These are phyloP conservation scores for Caenorhabditis drosophilae DNA, from an alignment of 2,888 invertebrate species.

Conservation along the genomic window DNA sequence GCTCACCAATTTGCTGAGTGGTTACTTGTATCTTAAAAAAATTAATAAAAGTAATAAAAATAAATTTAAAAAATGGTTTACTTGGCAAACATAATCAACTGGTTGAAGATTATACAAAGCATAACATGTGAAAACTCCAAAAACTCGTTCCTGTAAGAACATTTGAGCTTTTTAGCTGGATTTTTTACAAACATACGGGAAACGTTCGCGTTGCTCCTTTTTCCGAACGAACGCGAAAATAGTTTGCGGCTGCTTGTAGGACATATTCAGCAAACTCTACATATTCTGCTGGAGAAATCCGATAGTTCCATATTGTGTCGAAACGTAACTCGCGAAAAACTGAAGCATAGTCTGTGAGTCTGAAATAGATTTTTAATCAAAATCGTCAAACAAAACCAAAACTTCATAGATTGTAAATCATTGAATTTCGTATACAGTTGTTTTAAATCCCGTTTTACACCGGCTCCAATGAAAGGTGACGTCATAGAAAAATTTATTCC, in stretches of 20 bases:
- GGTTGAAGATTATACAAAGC: slow-evolving; percentile 46
- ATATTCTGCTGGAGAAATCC: slow-evolving; percentile 39
- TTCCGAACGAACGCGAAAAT: too few species aligned
- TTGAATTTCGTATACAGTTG: slow-evolving; percentile 25
- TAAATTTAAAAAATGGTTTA: slow-evolving; percentile 4
- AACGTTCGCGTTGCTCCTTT: too few species aligned
- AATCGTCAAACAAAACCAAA: slow-evolving; percentile 4
- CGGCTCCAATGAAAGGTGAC: slow-evolving; percentile 22
- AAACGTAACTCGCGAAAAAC: slow-evolving; percentile 33
- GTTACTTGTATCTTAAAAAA: slow-evolving; percentile 37
- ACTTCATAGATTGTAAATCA: slow-evolving; percentile 13
- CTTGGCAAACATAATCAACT: slow-evolving; percentile 40
- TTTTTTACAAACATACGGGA: too few species aligned
- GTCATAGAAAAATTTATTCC: slow-evolving; percentile 16
- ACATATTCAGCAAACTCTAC: slow-evolving; percentile 49
- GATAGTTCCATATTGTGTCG: slow-evolving; percentile 34
- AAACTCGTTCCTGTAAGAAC: slow-evolving; percentile 38
- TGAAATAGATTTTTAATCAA: slow-evolving; percentile 6
- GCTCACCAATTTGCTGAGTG: slow-evolving; percentile 15
- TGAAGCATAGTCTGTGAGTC: slow-evolving; percentile 33
- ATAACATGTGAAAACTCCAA: slow-evolving; percentile 48
- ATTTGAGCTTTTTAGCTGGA: neutral
- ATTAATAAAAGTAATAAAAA: neutral
- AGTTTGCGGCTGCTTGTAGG: slow-evolving; percentile 34
- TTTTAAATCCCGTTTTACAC: slow-evolving; percentile 31